Base-by-base conservation (phyloP, 1,140 invertebrate species). In the Pantala flavescens region DNA sequence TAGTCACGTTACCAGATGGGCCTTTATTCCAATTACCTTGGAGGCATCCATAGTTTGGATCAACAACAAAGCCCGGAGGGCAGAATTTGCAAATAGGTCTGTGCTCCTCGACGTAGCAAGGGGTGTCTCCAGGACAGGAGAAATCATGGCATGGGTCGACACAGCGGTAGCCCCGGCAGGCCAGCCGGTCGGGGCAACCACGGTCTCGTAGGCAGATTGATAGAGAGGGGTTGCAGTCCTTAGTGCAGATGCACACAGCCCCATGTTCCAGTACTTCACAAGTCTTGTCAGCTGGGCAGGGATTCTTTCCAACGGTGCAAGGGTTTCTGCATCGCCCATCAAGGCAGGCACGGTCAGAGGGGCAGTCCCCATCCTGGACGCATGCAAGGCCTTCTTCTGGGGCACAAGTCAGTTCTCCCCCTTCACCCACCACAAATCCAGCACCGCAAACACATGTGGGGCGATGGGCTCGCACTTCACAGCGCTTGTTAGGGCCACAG, bases 31-130 rank as follows among this genome's bases (percentile, higher is more conserved):
- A 81, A 85, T 93, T 95, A 95, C 94, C 94, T 95, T 95, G 94
- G 85, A 93, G 89, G 88, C 93, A 96, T 91, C 93, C 93, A 87
- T 91, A 91, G 88, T 90, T 91, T 83, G 89, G 86, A 85, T 95
- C 93, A 84, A 91, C 88, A 86, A 90, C 89, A 88, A 92, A 95
- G 87, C 93, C 93, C 84, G 87, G 87, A 81, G 93, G 93, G 88
- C 94, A 96, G 88, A 94, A 95, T 89, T 94, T 94, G 91, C 94
- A 95, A 83, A 93, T 90, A 77, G 93, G 90, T 85, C 91, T 93
- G 86, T 95, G 93, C 85, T 95, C 92, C 89, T 95, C 92, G 78
- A 95, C 93, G 85, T 90, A 91, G 86, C 93, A 96, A 80, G 93
- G 93, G 74, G 91, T 89, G 81, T 91, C 90, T 78, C 88, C 86